These are phyloP conservation scores for Lucifuga dentata DNA, from an alignment of 2,113 vertebrate species.

Conservation along the genomic window DNA sequence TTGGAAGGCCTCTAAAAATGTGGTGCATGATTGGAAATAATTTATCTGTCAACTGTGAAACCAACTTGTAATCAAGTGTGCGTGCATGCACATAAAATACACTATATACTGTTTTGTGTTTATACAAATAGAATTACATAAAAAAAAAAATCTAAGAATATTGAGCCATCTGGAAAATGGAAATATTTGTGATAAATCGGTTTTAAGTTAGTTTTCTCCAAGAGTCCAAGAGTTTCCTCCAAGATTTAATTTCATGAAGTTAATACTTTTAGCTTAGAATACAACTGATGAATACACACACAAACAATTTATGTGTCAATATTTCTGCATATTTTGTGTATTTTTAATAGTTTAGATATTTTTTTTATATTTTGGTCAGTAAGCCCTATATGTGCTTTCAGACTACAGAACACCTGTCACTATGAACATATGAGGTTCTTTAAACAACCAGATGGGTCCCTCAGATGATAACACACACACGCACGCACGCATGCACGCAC, in stretches of 20 bases:
- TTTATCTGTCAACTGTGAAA: slow-evolving; percentile 26
- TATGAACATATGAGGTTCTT: slow-evolving; percentile 59
- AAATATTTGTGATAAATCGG: not conserved
- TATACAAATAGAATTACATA: slow-evolving; percentile 1
- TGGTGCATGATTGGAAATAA: slow-evolving; percentile 51
- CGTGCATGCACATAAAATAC: not conserved
- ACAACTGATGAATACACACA: not conserved
- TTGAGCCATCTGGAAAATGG: not conserved
- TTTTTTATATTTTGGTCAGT: slow-evolving; percentile 7
- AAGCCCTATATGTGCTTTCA: slow-evolving; percentile 37
- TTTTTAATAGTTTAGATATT: slow-evolving; percentile 4
- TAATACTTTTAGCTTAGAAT: not conserved
- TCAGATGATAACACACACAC: slow-evolving; percentile 37
- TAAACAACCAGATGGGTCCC: slow-evolving; percentile 66
- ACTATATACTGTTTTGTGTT: not conserved
- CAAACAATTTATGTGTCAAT: not conserved
- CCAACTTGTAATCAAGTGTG: slow-evolving; percentile 36
- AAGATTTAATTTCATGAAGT: not conserved
- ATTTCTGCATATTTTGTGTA: not conserved
- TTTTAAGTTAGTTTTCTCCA: not conserved
- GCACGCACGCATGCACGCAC: slow-evolving; percentile 19
- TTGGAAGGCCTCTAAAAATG: slow-evolving; percentile 49
- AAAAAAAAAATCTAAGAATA: not conserved
- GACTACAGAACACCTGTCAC: slow-evolving; percentile 62
- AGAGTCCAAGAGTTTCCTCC: not conserved